Evolutionary conservation across 2,113 vertebrate genomes (phyloP).

Genomic region (Hippocampus abdominalis): DNA sequence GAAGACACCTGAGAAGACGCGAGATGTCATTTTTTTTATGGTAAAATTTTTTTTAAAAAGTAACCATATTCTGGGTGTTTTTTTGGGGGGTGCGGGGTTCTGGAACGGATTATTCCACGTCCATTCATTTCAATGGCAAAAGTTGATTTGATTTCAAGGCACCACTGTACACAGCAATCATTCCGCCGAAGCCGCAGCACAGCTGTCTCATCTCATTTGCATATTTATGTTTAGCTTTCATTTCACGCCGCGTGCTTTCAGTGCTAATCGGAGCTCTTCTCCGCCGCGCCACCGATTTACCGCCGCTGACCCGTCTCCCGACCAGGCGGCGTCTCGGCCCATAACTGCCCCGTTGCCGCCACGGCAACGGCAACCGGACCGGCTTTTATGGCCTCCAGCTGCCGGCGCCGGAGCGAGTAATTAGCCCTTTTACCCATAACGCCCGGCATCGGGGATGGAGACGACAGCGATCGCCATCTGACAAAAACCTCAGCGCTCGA

Average conservation of each 20-base stretch:
- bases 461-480: neutral
- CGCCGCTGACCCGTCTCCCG: slow-evolving; percentile 1
- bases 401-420: neutral
- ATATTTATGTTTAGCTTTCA: slow-evolving; percentile 15
- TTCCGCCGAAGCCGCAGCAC: neutral
- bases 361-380: neutral
- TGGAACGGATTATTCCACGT: too few species aligned
- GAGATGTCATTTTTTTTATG: too few species aligned
- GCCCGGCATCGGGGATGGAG: neutral
- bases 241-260: slow-evolving; percentile 4
- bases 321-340: neutral
- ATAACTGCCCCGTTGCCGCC: neutral
- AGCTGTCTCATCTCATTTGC: neutral
- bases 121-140: too few species aligned
- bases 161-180: neutral
- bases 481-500: neutral
- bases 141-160: neutral
- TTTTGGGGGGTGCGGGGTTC: too few species aligned
- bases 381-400: slow-evolving; percentile 3
- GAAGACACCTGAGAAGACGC: neutral
- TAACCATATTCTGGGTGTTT: too few species aligned
- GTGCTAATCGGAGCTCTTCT: neutral
- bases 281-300: neutral
- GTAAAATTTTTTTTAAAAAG: too few species aligned
- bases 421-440: neutral